Base-by-base conservation (phyloP, 2,888 invertebrate species). In the Epinotia bilunana region DNA sequence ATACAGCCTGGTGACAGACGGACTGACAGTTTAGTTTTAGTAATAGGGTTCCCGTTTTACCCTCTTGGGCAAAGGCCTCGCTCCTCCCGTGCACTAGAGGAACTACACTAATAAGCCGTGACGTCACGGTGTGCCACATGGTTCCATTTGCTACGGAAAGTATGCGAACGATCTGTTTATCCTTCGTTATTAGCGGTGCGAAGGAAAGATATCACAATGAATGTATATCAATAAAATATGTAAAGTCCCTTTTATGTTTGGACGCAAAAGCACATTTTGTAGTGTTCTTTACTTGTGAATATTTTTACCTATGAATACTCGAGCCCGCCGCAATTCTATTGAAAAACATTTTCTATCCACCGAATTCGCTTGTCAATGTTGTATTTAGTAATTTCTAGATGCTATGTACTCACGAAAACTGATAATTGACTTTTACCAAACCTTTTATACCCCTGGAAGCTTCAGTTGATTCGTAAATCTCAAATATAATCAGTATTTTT, bases 221-320 rank as follows among this genome's bases (percentile, higher is more conserved):
- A n/a, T 5, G 7, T n/a, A n/a, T 5, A 53, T 53, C 7, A n/a
- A 5, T 3, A 49, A 16, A 16, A 49, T 13, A n/a, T n/a, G 13
- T 53, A n/a, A 53, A n/a, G 13, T 55, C 13, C 28, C 7, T 20
- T 28, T 28, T 18, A 69, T 16, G 64, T 70, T 53, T 74, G 53
- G 53, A 60, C n/a, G 65, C 70, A 74, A 13, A 74, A 33, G 60
- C 60, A 62, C 60, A 49, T 69, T 60, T 53, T 64, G 70, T 74
- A 74, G 74, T 65, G 53, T 74, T 46, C 23, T 46, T 67, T 16
- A 65, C 43, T 49, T 61, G 16, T 53, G 28, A 68, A n/a, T 46
- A 68, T 58, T 43, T 53, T 68, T 13, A 53, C 23, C 6, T 46
- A 58, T 46, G 5, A 20, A 16, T 23, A 16, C 69, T 69, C 16